Percentiles rank a stretch among this genome's conserved stretches.
Evolutionary conservation across 2,113 vertebrate genomes (phyloP).

Genomic region (Grammomys surdaster): DNA sequence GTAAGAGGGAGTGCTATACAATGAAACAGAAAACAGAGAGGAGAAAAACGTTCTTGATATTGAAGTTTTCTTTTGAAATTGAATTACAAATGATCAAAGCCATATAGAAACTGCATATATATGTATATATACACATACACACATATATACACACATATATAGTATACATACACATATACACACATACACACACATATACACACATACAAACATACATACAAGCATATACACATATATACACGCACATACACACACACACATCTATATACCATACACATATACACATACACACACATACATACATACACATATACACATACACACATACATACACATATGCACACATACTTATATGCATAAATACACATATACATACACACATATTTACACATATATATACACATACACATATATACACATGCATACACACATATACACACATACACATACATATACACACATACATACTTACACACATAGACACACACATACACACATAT

Average conservation of each 20-base stretch:
- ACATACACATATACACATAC: neutral
- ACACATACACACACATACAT: too few species aligned
- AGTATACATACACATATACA: neutral
- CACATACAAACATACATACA: neutral
- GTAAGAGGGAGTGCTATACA: neutral
- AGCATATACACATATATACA: rapidly evolving
- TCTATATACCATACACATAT: rapidly evolving
- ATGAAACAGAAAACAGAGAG: neutral
- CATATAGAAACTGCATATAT: neutral
- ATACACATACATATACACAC: neutral
- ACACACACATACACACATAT: neutral
- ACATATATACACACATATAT: too few species aligned
- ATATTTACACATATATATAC: too few species aligned
- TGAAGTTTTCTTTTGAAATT: slow-evolving; percentile 23
- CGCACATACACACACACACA: too few species aligned
- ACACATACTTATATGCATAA: rapidly evolving
- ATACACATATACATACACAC: rapidly evolving
- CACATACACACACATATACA: neutral
- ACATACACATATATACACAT: too few species aligned
- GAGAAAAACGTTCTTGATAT: neutral
- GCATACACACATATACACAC: neutral
- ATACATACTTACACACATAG: too few species aligned
- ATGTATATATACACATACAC: neutral
- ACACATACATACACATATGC: neutral
- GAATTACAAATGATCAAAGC: slow-evolving; percentile 54